Conservation (phyloP, 2,113 vertebrate genomes). For the Lycaon pictus region DNA sequence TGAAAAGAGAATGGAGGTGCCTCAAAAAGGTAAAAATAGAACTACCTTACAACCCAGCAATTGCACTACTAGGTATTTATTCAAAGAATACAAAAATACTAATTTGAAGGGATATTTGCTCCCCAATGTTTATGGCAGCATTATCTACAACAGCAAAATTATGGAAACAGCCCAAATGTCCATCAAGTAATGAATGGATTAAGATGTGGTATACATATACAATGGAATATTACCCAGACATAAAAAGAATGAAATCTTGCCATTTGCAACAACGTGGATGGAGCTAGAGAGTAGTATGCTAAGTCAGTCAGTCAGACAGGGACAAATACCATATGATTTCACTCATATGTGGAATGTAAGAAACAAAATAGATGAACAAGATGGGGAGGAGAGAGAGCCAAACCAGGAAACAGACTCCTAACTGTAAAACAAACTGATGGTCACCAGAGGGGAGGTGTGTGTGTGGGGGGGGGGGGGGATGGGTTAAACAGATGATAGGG, state of each 20-base stretch:
- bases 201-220: neutral
- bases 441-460: neutral
- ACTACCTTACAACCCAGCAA: neutral
- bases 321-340: neutral
- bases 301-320: neutral
- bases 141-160: neutral
- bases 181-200: neutral
- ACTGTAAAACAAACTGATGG: neutral
- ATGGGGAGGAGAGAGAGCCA: neutral
- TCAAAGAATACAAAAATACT: neutral
- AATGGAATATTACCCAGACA: neutral
- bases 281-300: neutral
- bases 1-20: neutral
- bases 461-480: neutral
- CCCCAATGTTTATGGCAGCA: neutral
- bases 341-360: neutral
- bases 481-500: neutral
- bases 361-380: neutral
- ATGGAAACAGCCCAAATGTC: neutral
- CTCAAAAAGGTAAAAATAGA: neutral
- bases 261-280: neutral
- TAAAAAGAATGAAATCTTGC: neutral
- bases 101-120: neutral
- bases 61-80: neutral
- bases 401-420: neutral